Evolutionary conservation across 2,888 invertebrate genomes (phyloP), one percentile per base, ranked within the genome.

Genomic region (Epirrhoe alternata): DNA sequence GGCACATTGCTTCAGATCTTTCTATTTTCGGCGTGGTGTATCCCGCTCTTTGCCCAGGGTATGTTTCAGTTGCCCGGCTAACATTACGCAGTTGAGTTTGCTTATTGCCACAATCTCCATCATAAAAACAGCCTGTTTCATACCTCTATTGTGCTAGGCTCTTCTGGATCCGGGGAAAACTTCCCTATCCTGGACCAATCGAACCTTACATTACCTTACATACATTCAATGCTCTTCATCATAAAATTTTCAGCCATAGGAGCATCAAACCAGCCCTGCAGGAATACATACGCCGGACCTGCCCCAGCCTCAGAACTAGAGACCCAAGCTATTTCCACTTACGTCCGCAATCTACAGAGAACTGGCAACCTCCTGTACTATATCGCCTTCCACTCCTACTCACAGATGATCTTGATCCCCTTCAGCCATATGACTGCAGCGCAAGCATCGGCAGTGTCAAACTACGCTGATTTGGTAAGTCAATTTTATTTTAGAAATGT

Each of bases 341-440:
- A 89, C 77, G 86, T 94, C 0, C 61, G 75, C 0, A 75, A 68
- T 2, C 63, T 88, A 30, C 82, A 82, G 42, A 63, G 58, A 0
- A 69, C 74, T 14, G 79, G 83, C 17, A 82, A 86, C 52, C 49
- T 90, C 42, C 75, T 90, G 16, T 89, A 93, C 64, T 94, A 94
- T 75, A 81, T 94, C 17, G 90, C 94, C 0, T 88, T 94, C 77
- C 95, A 95, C 79, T 94, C 94, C 1, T 95, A 91, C 76, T 93
- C 94, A 0, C 94, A 94, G 74, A 86, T 89, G 84, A 84, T 93
- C 38, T 73, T 94, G 55, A 80, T 93, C 24, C 93, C 94, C 0
- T 93, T 86, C 78, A 94, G 94, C 54, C 87, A 89, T 64, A 77
- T 78, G 0, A 66, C 76, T 0, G 87, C 85, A 0, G 31, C 51